A percentile compares a stretch with the other conserved stretches of the same genome.
Evolutionary conservation across 2,888 invertebrate species (phyloP).

Genomic region (Andrena camellia): DNA sequence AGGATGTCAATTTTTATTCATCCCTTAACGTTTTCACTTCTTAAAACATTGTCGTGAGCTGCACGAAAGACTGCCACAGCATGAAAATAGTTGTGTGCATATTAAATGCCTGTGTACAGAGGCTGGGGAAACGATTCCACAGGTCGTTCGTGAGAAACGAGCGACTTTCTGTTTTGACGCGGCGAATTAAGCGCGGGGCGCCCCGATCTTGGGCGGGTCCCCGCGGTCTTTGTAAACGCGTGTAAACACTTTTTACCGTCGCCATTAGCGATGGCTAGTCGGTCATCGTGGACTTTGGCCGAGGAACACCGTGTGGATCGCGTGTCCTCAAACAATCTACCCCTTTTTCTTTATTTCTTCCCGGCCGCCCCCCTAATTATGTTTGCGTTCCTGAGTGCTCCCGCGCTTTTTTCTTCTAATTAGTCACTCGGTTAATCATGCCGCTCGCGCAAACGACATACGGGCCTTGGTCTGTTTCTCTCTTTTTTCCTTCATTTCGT

Average conservation of each 20-base stretch:
- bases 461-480: not conserved
- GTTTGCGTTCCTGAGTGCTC: constrained; percentile 83
- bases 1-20: too few relatives aligned
- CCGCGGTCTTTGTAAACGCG: constrained; percentile 69
- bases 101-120: not conserved
- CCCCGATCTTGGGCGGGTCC: constrained; percentile 70
- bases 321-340: constrained; percentile 84
- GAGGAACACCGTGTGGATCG: constrained; percentile 78
- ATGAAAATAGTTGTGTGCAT: constrained; percentile 5
- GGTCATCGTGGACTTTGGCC: constrained; percentile 71
- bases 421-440: constrained; percentile 80
- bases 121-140: constrained; percentile 29
- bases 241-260: constrained; percentile 81
- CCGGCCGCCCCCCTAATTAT: constrained; percentile 81
- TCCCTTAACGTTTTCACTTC: too few relatives aligned
- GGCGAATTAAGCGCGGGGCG: constrained; percentile 41
- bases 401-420: constrained; percentile 79
- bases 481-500: constrained; percentile 3
- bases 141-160: constrained; percentile 47
- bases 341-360: constrained; percentile 78
- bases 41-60: too few relatives aligned
- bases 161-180: constrained; percentile 56
- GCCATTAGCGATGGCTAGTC: constrained; percentile 81
- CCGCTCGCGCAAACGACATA: constrained; percentile 45
- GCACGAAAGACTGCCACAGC: too few relatives aligned